A percentile compares a stretch with the other conserved stretches of the same genome.
Evolutionary conservation across 2,113 vertebrate genomes (phyloP).

Genomic region (Antigone vipio): DNA sequence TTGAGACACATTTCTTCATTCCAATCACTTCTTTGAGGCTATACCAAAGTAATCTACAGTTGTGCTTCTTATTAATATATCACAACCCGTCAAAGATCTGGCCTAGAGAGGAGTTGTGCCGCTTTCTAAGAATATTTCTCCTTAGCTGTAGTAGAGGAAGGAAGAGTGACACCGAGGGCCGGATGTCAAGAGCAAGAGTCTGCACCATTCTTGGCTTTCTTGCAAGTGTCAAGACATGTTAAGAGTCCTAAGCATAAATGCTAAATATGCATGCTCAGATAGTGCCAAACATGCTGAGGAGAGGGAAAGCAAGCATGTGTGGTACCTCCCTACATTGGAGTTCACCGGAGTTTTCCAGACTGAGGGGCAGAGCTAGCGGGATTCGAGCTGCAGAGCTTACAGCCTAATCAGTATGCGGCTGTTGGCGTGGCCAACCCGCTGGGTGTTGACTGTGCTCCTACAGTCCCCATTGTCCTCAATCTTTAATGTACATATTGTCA

Average conservation of each 20-base stretch:
- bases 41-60: neutral
- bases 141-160: neutral
- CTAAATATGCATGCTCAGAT: neutral
- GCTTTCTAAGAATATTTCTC: neutral
- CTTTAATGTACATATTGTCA: neutral
- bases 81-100: neutral
- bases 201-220: neutral
- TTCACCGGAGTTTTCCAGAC: neutral
- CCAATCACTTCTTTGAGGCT: neutral
- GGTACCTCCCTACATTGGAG: neutral
- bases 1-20: neutral
- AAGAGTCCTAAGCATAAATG: neutral
- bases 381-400: neutral
- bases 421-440: rapidly evolving
- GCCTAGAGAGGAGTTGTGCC: neutral
- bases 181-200: neutral
- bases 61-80: neutral
- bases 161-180: neutral
- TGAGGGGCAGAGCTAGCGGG: neutral
- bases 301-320: neutral
- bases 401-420: neutral
- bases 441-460: neutral
- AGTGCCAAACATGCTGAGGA: neutral
- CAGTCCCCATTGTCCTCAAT: neutral
- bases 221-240: neutral